These are phyloP conservation scores for Chamaea fasciata DNA, from an alignment of 2,113 vertebrate species.

Conservation along the genomic window DNA sequence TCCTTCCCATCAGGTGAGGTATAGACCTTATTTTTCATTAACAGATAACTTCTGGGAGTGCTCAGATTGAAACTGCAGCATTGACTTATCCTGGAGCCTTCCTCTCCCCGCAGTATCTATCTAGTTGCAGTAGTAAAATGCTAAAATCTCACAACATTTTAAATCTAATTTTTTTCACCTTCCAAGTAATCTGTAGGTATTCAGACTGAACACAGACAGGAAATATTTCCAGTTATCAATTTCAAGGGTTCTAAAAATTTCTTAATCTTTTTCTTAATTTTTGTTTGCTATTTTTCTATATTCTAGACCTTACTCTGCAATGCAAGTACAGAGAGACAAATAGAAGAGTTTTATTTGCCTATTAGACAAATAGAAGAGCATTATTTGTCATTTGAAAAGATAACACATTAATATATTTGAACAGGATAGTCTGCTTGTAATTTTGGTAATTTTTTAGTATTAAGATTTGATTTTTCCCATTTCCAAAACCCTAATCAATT, in stretches of 20 bases:
- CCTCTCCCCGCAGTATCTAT: background rate
- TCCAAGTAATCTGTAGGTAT: background rate
- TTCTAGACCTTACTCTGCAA: background rate
- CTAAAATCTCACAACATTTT: background rate
- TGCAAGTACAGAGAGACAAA: background rate
- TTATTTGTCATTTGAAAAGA: background rate
- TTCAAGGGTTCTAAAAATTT: background rate
- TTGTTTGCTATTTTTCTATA: background rate
- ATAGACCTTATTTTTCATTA: constrained; percentile 22
- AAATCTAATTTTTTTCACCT: background rate
- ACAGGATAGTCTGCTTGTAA: background rate
- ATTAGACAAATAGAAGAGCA: background rate
- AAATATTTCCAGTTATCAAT: background rate
- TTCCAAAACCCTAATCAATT: background rate
- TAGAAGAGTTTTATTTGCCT: background rate
- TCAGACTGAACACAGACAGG: background rate
- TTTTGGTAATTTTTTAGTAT: background rate
- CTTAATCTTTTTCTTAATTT: background rate
- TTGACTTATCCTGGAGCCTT: background rate
- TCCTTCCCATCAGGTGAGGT: background rate
- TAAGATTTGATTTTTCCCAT: background rate
- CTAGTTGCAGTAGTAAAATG: background rate
- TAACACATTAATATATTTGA: background rate
- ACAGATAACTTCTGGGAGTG: constrained; percentile 6
- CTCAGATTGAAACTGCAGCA: constrained; percentile 8